Evolutionary conservation across 2,888 invertebrate species (phyloP).

Genomic region (Acholoe squamosa): DNA sequence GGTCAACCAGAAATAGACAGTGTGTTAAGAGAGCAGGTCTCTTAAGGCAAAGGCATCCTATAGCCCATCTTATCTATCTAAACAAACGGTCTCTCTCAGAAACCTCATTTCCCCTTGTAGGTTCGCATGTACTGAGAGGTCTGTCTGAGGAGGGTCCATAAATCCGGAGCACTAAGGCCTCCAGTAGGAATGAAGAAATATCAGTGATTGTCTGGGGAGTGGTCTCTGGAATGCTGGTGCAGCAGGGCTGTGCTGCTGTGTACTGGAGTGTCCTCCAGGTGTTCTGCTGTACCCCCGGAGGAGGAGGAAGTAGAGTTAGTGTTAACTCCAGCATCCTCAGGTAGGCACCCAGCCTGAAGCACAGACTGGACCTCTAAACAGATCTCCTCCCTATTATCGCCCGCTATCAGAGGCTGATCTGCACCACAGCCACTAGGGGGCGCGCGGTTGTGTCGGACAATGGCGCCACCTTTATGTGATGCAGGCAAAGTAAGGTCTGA

Average conservation of each 20-base stretch:
- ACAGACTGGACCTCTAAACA: constrained; percentile 61
- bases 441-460: constrained; percentile 31
- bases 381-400: constrained; percentile 62
- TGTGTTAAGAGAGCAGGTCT: too few relatives aligned
- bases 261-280: constrained; percentile 47
- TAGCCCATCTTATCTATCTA: too few relatives aligned
- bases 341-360: constrained; percentile 22
- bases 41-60: too few relatives aligned
- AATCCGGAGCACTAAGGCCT: too few relatives aligned
- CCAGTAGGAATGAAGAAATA: too few relatives aligned
- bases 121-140: too few relatives aligned
- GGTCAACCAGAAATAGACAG: too few relatives aligned
- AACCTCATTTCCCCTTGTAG: too few relatives aligned
- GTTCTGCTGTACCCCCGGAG: not conserved
- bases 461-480: not conserved
- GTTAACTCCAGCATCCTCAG: not conserved
- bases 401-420: constrained; percentile 35
- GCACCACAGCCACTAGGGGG: not conserved
- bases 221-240: constrained; percentile 45
- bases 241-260: constrained; percentile 53
- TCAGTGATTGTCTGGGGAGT: not conserved
- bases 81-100: too few relatives aligned
- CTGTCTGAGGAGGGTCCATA: too few relatives aligned
- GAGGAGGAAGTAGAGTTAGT: not conserved
- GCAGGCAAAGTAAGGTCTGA: not conserved